phyloP scores from a whole-genome alignment of 2,113 vertebrate species.

The Passerina amoena region DNA sequence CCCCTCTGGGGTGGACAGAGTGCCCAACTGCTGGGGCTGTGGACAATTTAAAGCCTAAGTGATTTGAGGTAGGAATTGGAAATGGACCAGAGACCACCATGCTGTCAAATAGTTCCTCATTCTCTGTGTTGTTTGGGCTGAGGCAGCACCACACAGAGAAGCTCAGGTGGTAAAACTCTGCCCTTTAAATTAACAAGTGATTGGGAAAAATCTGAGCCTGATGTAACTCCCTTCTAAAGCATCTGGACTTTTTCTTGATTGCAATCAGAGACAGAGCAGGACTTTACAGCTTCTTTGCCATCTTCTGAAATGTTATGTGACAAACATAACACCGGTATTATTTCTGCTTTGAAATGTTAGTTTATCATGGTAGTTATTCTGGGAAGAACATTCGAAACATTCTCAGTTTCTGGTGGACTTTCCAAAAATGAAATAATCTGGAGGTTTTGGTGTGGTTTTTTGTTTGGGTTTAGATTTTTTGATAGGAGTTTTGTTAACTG shows the following conservation, averaged over 20 bases:
- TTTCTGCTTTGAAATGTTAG: conserved; percentile 1
- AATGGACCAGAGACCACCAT: not conserved
- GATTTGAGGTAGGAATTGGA: not conserved
- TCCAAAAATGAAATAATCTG: not conserved
- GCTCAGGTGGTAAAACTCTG: conserved; percentile 9
- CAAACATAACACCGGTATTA: conserved; percentile 1
- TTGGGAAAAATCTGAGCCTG: conserved; percentile 29
- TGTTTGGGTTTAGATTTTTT: not conserved
- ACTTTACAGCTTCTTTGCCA: conserved; percentile 12
- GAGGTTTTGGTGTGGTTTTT: not conserved
- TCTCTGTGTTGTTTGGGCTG: not conserved
- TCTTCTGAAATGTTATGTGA: conserved; percentile 47
- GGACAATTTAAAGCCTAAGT: not conserved
- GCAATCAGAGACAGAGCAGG: conserved; percentile 26
- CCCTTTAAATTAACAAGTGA: conserved; percentile 44
- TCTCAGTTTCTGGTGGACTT: not conserved
- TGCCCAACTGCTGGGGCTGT: not conserved
- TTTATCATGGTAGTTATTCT: not conserved
- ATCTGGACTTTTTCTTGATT: conserved; percentile 51
- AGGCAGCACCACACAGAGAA: not conserved
- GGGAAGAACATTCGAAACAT: not conserved
- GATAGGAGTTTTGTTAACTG: not conserved
- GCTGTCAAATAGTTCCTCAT: not conserved
- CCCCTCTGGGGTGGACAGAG: rapidly evolving
- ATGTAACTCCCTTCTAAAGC: conserved; percentile 42